A percentile compares a stretch with the other conserved stretches of the same genome.
Evolutionary conservation across 2,113 vertebrate species (phyloP).

Genomic region (Pongo pygmaeus): DNA sequence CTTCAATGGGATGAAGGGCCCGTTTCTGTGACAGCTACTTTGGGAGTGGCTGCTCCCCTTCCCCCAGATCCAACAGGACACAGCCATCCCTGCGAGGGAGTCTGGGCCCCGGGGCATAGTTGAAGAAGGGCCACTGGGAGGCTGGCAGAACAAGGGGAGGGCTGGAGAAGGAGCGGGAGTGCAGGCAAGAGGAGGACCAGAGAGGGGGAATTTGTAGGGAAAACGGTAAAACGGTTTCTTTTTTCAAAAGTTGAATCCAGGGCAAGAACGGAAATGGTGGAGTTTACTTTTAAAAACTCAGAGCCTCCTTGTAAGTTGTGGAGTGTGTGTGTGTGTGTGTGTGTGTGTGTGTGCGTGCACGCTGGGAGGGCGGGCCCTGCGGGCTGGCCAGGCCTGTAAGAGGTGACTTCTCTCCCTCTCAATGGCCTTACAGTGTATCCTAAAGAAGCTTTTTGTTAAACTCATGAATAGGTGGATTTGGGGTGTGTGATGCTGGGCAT

Average conservation of each 20-base stretch:
- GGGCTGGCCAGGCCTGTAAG: constrained; percentile 81
- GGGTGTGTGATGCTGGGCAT: constrained; percentile 66
- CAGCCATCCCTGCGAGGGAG: neutral
- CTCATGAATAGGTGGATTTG: constrained; percentile 83
- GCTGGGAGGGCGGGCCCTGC: constrained; percentile 65
- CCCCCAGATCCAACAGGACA: neutral
- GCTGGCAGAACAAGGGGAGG: neutral
- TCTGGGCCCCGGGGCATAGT: neutral
- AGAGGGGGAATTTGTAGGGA: neutral
- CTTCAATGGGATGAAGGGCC: fast-evolving
- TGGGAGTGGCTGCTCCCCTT: no score
- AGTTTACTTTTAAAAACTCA: constrained; percentile 89
- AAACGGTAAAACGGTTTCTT: constrained; percentile 55
- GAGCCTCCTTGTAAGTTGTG: constrained; percentile 85
- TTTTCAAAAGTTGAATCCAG: constrained; percentile 82
- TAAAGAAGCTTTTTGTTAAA: constrained; percentile 87
- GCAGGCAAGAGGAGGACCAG: neutral
- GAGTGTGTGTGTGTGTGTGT: constrained; percentile 67
- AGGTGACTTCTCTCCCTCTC: constrained; percentile 77
- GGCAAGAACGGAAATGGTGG: constrained; percentile 85
- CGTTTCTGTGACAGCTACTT: neutral
- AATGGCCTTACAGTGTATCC: constrained; percentile 86
- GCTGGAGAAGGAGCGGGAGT: neutral
- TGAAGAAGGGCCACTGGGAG: neutral
- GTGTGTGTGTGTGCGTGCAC: constrained; percentile 45